These are phyloP conservation scores for Drosophila persimilis DNA, from an alignment of 1,140 invertebrate genomes.

Conservation along the genomic window DNA sequence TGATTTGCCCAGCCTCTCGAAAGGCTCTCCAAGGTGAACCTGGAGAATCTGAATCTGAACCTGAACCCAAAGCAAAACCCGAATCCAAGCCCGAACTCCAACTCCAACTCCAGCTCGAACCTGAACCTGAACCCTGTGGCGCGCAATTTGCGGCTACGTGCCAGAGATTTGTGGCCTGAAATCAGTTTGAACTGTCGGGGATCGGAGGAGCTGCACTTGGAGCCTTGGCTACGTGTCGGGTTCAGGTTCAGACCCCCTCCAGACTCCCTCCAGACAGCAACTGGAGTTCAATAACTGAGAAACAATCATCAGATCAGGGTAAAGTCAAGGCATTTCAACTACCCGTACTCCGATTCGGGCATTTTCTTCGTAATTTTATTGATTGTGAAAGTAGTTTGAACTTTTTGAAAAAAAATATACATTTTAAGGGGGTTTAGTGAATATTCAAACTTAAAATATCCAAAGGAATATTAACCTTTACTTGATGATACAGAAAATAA, in stretches of 20 bases:
- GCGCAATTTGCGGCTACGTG: slow-evolving; percentile 70
- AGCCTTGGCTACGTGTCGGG: slow-evolving; percentile 52
- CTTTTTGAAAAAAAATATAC: no score
- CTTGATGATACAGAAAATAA: no score
- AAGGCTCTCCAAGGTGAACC: slow-evolving; percentile 43
- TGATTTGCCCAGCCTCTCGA: slow-evolving; percentile 63
- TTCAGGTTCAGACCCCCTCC: slow-evolving; percentile 24
- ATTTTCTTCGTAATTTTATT: no score
- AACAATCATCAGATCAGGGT: slow-evolving; percentile 25
- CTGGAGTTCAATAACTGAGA: slow-evolving; percentile 40
- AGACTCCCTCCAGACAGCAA: slow-evolving; percentile 9
- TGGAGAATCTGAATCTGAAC: slow-evolving; percentile 33
- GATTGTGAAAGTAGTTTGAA: no score
- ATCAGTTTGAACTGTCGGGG: slow-evolving; percentile 66
- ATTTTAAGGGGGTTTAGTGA: no score
- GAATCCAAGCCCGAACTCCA: slow-evolving; percentile 27
- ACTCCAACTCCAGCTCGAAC: slow-evolving; percentile 26
- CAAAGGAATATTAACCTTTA: no score
- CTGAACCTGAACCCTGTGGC: slow-evolving; percentile 39
- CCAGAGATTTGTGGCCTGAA: slow-evolving; percentile 63
- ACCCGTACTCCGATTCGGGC: no score
- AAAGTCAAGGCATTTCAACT: no score
- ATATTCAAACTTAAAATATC: no score
- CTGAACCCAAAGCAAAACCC: slow-evolving; percentile 10
- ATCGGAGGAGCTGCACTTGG: not conserved